Evolutionary conservation across 2,113 vertebrate genomes (phyloP), one percentile per base, ranked within the genome.

Genomic region (Megaceryle torquata): DNA sequence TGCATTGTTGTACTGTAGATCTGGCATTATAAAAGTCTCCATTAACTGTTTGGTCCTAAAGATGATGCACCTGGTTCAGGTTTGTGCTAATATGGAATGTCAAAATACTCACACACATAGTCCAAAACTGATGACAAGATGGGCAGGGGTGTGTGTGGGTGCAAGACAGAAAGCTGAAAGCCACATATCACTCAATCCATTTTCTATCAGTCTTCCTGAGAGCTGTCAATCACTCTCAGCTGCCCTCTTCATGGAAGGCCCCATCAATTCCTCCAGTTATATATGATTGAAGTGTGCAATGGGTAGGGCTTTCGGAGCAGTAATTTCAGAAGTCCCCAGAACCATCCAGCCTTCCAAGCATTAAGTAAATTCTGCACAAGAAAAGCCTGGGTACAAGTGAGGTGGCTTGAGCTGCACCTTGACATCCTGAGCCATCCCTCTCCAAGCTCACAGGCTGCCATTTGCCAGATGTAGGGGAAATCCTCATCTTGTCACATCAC

Each of bases 31-130:
- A 69, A 95, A 94, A 81, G 72, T 88, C 53, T 91, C 71, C 86
- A 95, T 96, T 91, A 94, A 85, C 65, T 79, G n/a, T 90, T 91
- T 85, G 24, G 53, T 95, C 91, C 79, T 29, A 96, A 98, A 96
- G 91, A 86, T 92, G 71, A 86, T 75, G 77, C 15, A 33, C 4
- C 25, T 95, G 86, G 75, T 88, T 96, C 59, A 95, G 92, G 76
- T 88, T 97, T 94, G 82, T 53, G 89, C 85, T 94, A 91, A 97
- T 92, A 96, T 28, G 54, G 82, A 96, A 94, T 76, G 64, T 93
- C 95, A 96, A 75, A 96, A 87, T 92, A 95, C 67, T 53, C 69
- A 29, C 4, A 9, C 7, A n/a, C 20, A 46, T 5, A 60, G 29
- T n/a, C 44, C 48, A 61, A 72, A 71, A 57, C 53, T n/a, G 59